A percentile compares a stretch with the other conserved stretches of the same genome.
phyloP scores from a whole-genome alignment of 2,113 vertebrate species.

The Isurus oxyrinchus region DNA sequence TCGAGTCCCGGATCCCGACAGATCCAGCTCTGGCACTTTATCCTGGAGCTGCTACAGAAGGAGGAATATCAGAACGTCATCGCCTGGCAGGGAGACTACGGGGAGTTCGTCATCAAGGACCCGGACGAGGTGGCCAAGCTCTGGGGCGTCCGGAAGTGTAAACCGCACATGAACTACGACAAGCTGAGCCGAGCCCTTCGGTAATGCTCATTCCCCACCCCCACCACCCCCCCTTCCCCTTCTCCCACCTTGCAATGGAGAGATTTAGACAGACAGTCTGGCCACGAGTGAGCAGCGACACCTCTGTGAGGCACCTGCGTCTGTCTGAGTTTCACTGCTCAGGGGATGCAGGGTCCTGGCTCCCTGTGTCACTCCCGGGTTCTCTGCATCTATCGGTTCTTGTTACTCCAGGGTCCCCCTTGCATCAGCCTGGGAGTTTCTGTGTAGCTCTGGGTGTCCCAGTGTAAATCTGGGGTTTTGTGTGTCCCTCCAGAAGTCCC shows the following conservation, averaged over 20 bases:
- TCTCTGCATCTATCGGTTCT: background rate
- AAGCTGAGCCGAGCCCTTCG: constrained; percentile 83
- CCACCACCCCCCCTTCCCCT: background rate
- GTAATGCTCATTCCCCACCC: constrained; percentile 45
- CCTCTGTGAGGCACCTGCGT: no score
- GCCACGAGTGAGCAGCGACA: no score
- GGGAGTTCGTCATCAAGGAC: constrained; percentile 87
- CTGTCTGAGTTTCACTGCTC: no score
- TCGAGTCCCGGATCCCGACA: constrained; percentile 75
- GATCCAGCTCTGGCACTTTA: constrained; percentile 83
- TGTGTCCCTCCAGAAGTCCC: background rate
- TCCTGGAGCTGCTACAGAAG: constrained; percentile 83
- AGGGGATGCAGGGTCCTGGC: no score
- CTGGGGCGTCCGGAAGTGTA: constrained; percentile 81
- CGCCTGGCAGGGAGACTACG: constrained; percentile 86
- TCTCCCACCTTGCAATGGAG: background rate
- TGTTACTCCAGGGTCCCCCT: background rate
- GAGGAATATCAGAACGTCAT: constrained; percentile 84
- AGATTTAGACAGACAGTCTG: background rate
- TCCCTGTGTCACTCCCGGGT: background rate
- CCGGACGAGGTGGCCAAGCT: constrained; percentile 80
- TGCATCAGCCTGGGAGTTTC: background rate
- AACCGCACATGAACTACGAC: constrained; percentile 91
- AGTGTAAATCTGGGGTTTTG: background rate
- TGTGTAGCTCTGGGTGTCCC: constrained; percentile 27